Base-by-base conservation (phyloP, 2,113 vertebrate species). In the Pygoscelis adeliae region DNA sequence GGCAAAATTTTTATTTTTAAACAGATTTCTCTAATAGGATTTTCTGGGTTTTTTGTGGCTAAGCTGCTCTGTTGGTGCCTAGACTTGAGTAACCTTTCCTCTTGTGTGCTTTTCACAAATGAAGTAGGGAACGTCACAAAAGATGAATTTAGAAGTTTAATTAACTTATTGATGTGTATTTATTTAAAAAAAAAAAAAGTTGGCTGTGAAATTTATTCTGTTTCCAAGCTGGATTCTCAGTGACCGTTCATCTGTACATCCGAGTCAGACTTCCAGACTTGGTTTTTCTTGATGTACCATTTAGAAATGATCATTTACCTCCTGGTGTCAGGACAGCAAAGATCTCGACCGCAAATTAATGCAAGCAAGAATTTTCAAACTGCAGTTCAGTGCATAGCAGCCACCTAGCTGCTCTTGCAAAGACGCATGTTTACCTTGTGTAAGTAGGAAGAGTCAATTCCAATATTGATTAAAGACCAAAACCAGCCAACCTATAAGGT, bases 391-490 rank as follows among this genome's bases (percentile, higher is more conserved):
- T 4, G 32, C 44, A 6, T 3, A 26, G 76, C 44, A n/a, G 58
- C n/a, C 23, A 5, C 70, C 25, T 8, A 5, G 30, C 56, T 63
- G 49, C 30, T 83, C 40, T 22, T 25, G 52, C 32, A n/a, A 11
- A 38, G 5, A 7, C 0, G 0, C 10, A 4, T 18, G 18, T 15
- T 61, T 38, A 9, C 9, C n/a, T 25, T 5, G 0, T 16, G 22
- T 23, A 23, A 46, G 53, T 5, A 38, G 40, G n/a, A 36, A 62
- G 22, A 52, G 34, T 36, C 44, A 20, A 6, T 46, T 65, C 34
- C 38, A 32, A 1, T 22, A 16, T 4, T 13, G 36, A 30, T 21
- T 4, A 9, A 67, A 46, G 67, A 36, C 36, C 42, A 40, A 59
- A 58, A 30, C 9, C 46, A 66, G 34, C 29, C 65, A 67, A 7